Conservation (phyloP, 2,888 invertebrate genomes). For the Griposia aprilina region DNA sequence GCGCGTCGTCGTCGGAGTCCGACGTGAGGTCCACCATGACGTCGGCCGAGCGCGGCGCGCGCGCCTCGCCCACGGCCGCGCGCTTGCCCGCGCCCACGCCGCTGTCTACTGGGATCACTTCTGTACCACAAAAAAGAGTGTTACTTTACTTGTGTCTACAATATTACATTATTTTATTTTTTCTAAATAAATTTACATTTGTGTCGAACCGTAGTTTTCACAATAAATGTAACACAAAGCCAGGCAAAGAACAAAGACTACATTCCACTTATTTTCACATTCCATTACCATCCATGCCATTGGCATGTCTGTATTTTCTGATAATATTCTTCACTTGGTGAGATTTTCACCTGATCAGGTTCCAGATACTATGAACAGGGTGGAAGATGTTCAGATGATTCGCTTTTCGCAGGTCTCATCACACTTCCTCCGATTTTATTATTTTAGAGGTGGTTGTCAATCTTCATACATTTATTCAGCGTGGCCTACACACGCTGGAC, state of each 20-base stretch:
- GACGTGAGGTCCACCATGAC: conserved; percentile 93
- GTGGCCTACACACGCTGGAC: not conserved
- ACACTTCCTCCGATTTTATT: not conserved
- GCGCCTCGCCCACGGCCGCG: conserved; percentile 83
- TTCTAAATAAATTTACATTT: no score
- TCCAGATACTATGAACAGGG: no score
- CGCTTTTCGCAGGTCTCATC: no score
- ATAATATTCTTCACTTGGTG: not conserved
- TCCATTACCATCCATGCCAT: no score
- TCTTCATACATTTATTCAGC: not conserved
- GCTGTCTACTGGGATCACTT: conserved; percentile 87
- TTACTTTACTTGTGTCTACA: not conserved
- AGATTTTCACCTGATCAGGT: not conserved
- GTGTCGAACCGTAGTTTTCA: no score
- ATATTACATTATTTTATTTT: not conserved
- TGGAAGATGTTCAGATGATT: not conserved
- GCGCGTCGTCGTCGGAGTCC: conserved; percentile 93
- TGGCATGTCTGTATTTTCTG: no score
- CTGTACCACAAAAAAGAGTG: conserved; percentile 67
- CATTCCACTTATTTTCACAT: no score
- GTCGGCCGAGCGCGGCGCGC: conserved; percentile 75
- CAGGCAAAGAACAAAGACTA: no score
- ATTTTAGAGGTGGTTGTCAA: not conserved
- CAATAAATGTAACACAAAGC: no score
- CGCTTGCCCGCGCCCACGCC: conserved; percentile 78